These are phyloP conservation scores for Dromiciops gliroides DNA, from an alignment of 2,113 vertebrate genomes.

Conservation along the genomic window DNA sequence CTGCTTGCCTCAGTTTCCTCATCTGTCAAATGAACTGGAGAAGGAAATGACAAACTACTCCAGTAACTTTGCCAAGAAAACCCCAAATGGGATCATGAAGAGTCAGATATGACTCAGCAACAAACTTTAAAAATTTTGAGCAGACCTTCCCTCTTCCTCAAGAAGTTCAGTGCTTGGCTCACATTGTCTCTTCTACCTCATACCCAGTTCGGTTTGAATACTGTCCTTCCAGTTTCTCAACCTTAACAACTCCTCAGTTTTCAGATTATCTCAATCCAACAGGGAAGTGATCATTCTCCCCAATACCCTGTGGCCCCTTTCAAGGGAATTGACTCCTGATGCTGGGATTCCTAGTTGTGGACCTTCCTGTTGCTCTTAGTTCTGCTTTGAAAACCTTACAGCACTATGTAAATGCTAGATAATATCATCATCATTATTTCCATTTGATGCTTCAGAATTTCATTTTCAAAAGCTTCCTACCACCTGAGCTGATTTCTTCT, in stretches of 20 bases:
- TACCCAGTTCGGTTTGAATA: too few species aligned
- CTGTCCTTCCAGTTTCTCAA: background rate
- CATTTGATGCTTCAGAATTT: background rate
- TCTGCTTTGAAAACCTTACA: background rate
- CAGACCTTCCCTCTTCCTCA: background rate
- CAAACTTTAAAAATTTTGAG: background rate
- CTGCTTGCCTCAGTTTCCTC: background rate
- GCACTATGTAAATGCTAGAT: background rate
- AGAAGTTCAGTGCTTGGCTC: background rate
- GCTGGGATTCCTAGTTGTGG: background rate
- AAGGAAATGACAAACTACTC: background rate
- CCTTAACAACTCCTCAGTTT: background rate
- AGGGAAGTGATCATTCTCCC: background rate
- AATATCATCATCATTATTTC: background rate
- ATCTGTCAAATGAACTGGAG: background rate
- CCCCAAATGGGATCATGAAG: background rate
- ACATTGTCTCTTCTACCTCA: background rate
- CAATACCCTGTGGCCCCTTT: background rate
- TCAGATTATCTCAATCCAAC: background rate
- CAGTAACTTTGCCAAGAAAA: background rate
- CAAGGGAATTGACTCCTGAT: background rate
- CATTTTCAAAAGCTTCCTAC: background rate
- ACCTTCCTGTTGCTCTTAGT: background rate
- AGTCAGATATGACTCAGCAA: background rate
- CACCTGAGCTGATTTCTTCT: background rate